Conservation (phyloP, 2,888 invertebrate genomes). For the Conops quadrifasciatus region DNA sequence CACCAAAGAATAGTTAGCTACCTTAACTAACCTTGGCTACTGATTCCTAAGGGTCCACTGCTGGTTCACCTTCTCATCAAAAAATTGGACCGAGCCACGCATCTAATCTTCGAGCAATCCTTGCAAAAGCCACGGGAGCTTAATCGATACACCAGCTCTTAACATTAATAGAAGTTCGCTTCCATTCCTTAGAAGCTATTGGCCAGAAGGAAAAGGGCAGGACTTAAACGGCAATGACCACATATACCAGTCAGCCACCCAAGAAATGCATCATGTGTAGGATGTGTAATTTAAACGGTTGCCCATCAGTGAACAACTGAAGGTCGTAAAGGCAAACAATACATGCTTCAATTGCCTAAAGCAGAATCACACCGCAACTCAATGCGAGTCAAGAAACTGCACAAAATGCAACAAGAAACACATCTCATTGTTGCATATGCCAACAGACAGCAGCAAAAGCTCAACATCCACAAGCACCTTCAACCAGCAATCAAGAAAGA, state of each 20-base stretch:
- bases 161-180: background rate
- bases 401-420: too few species aligned
- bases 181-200: background rate
- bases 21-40: background rate
- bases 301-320: too few species aligned
- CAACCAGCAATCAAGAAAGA: too few species aligned
- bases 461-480: background rate
- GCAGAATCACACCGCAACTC: too few species aligned
- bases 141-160: background rate
- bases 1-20: background rate
- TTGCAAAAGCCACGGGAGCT: background rate
- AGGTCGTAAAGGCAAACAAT: too few species aligned
- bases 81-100: too few species aligned
- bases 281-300: too few species aligned
- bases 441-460: too few species aligned
- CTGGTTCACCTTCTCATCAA: constrained; percentile 11
- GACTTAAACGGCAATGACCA: background rate
- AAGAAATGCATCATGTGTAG: too few species aligned
- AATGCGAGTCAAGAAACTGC: too few species aligned
- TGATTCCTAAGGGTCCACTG: constrained; percentile 6
- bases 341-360: too few species aligned
- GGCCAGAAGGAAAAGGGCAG: background rate
- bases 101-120: background rate
- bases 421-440: too few species aligned
- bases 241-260: background rate